Conservation (phyloP, 2,797 vertebrate species). For the Microctenopoma stevenorrisi region DNA sequence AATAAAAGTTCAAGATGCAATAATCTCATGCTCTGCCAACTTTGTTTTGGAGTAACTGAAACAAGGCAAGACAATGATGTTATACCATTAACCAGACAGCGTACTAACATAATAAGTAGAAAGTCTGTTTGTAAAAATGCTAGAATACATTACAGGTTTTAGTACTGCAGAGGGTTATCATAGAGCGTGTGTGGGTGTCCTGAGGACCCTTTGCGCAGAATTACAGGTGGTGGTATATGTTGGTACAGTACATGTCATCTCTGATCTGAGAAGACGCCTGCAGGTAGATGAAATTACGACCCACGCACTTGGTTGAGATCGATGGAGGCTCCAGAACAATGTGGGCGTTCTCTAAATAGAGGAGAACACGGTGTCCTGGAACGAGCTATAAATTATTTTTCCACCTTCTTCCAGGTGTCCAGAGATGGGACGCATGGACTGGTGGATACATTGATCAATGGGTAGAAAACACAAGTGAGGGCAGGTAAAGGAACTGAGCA, state of each 20-base stretch:
- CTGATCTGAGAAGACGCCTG: constrained; percentile 54
- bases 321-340: constrained; percentile 49
- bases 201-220: constrained; percentile 8
- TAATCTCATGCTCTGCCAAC: not conserved
- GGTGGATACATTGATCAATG: constrained; percentile 35
- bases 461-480: constrained; percentile 18
- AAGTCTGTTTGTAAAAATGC: constrained; percentile 1
- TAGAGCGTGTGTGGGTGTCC: constrained; percentile 14
- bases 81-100: not conserved
- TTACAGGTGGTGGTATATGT: constrained; percentile 30
- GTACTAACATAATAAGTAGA: not conserved
- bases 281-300: constrained; percentile 59
- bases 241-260: constrained; percentile 33
- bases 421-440: constrained; percentile 23
- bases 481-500: constrained; percentile 3
- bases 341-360: constrained; percentile 56
- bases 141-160: not conserved
- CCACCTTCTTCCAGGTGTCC: constrained; percentile 41
- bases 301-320: constrained; percentile 45
- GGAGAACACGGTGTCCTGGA: constrained; percentile 35
- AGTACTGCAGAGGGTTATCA: constrained; percentile 9
- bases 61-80: not conserved
- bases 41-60: not conserved
- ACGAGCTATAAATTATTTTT: constrained; percentile 57
- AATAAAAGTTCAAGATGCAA: constrained; percentile 25